These are phyloP conservation scores for Tokudaia tokunoshimensis DNA, from an alignment of 2,797 vertebrate genomes.

Conservation along the genomic window DNA sequence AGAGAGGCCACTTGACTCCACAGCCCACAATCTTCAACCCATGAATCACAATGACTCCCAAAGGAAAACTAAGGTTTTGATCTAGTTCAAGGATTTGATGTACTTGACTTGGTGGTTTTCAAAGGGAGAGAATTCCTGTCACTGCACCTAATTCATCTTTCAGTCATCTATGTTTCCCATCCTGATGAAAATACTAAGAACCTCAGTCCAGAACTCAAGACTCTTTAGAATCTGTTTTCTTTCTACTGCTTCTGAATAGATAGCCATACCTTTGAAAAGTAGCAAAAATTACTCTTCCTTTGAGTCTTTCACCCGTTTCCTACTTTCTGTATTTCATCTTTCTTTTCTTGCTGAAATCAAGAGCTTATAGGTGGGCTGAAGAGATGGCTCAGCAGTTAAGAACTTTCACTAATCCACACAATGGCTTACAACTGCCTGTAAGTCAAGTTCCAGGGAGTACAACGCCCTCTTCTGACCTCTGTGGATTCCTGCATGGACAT, in stretches of 20 bases:
- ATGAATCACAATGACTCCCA: background rate
- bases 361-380: too few species aligned
- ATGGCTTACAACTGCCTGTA: background rate
- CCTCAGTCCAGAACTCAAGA: background rate
- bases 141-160: background rate
- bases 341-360: background rate
- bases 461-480: background rate
- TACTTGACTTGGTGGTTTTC: background rate
- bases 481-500: background rate
- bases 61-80: slow-evolving; percentile 36
- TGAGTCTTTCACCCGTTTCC: slow-evolving; percentile 3
- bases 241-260: slow-evolving; percentile 29
- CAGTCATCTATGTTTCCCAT: background rate
- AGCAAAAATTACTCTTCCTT: background rate
- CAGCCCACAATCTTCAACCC: background rate
- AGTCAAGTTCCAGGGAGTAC: background rate
- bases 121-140: background rate
- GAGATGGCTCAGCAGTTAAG: background rate
- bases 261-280: slow-evolving; percentile 25
- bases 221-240: slow-evolving; percentile 15
- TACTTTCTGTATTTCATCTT: slow-evolving; percentile 16
- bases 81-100: slow-evolving; percentile 38
- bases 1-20: background rate
- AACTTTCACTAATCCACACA: background rate
- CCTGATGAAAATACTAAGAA: background rate